Evolutionary conservation across 2,888 invertebrate species (phyloP).

Genomic region (Chymomyza procnemis): DNA sequence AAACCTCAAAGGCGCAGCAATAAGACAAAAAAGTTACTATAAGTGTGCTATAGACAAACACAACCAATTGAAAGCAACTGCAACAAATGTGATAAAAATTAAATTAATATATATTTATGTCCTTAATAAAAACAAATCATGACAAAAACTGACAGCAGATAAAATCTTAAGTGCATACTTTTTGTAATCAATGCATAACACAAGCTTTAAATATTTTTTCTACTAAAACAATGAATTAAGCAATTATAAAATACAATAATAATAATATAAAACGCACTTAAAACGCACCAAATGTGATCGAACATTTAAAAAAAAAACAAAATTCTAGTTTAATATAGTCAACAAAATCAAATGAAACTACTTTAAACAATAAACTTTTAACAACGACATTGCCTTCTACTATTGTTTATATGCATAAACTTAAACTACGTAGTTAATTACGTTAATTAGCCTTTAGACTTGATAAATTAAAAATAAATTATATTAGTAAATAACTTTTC

Average conservation of each 20-base stretch:
- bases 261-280: constrained; percentile 35
- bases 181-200: constrained; percentile 18
- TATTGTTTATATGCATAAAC: constrained; percentile 48
- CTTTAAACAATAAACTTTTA: constrained; percentile 29
- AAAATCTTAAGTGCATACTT: constrained; percentile 26
- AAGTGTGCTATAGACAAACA: constrained; percentile 15
- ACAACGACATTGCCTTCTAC: constrained; percentile 67
- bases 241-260: no score
- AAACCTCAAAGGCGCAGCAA: neutral
- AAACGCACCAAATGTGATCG: constrained; percentile 68
- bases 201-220: constrained; percentile 67
- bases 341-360: constrained; percentile 30
- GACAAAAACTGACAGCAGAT: constrained; percentile 22
- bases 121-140: constrained; percentile 32
- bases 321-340: constrained; percentile 1
- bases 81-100: constrained; percentile 62
- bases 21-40: constrained; percentile 33
- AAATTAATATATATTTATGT: constrained; percentile 32
- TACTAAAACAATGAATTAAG: constrained; percentile 36
- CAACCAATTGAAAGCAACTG: constrained; percentile 40
- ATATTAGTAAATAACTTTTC: constrained; percentile 49
- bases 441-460: constrained; percentile 20
- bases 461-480: constrained; percentile 20
- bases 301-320: no score
- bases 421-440: constrained; percentile 36